Evolutionary conservation across 2,888 invertebrate species (phyloP).

Genomic region (Macaria notata): DNA sequence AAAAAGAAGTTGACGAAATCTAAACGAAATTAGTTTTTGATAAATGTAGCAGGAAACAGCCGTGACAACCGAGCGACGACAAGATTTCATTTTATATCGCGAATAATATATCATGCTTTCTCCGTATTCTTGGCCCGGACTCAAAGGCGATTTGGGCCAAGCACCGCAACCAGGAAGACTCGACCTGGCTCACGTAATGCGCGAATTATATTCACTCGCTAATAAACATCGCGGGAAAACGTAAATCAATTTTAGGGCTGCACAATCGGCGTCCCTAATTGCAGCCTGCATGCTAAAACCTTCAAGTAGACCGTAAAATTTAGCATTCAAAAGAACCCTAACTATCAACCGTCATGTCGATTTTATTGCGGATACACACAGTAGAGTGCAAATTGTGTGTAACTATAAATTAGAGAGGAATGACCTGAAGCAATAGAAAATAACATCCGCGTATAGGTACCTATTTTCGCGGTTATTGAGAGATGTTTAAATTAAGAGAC

Average conservation of each 20-base stretch:
- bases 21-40: slow-evolving; percentile 42
- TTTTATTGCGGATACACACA: no score
- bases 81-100: slow-evolving; percentile 53
- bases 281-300: slow-evolving; percentile 26
- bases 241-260: slow-evolving; percentile 37
- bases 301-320: slow-evolving; percentile 20
- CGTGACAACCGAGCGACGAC: slow-evolving; percentile 50
- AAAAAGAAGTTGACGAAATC: slow-evolving; percentile 22
- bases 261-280: slow-evolving; percentile 27
- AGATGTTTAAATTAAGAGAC: slow-evolving; percentile 30
- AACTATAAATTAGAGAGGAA: slow-evolving; percentile 25
- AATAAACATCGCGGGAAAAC: slow-evolving; percentile 40
- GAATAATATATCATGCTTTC: slow-evolving; percentile 62
- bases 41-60: slow-evolving; percentile 55
- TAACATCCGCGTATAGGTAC: slow-evolving; percentile 17
- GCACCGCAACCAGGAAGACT: slow-evolving; percentile 58
- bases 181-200: slow-evolving; percentile 46
- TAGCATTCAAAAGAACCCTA: not conserved
- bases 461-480: slow-evolving; percentile 21
- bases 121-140: slow-evolving; percentile 68
- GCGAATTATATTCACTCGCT: slow-evolving; percentile 37
- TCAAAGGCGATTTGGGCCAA: slow-evolving; percentile 71
- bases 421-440: slow-evolving; percentile 28
- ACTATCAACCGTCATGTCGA: no score
- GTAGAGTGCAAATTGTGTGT: not conserved